Evolutionary conservation across 2,888 invertebrate genomes (phyloP).

Genomic region (Gymnocheta viridis): DNA sequence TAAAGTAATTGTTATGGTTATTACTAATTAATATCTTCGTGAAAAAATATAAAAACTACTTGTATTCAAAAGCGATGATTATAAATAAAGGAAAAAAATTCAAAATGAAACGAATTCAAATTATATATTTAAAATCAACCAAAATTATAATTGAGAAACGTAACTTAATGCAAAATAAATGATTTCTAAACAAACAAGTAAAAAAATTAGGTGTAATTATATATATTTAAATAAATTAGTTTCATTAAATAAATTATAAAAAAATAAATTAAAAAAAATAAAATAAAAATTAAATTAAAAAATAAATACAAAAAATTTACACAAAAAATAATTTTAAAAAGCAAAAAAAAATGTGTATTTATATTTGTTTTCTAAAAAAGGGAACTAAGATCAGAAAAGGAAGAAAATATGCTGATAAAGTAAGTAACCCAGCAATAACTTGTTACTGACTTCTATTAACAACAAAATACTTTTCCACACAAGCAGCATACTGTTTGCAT

Average conservation of each 20-base stretch:
- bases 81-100: constrained; percentile 41
- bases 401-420: too few relatives aligned
- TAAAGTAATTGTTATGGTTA: constrained; percentile 67
- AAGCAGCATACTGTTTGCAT: too few relatives aligned
- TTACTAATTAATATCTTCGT: constrained; percentile 56
- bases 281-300: constrained; percentile 30
- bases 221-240: constrained; percentile 72
- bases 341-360: neutral
- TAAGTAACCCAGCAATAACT: too few relatives aligned
- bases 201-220: constrained; percentile 71
- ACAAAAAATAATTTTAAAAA: constrained; percentile 54
- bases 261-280: constrained; percentile 51
- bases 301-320: constrained; percentile 61
- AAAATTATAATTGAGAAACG: constrained; percentile 10
- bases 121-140: constrained; percentile 47
- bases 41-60: constrained; percentile 35
- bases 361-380: neutral
- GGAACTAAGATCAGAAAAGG: too few relatives aligned
- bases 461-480: too few relatives aligned
- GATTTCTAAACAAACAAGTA: constrained; percentile 58
- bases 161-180: constrained; percentile 49
- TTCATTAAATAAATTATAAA: constrained; percentile 72
- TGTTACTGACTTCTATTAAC: too few relatives aligned
- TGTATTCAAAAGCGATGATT: constrained; percentile 46
- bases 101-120: constrained; percentile 63